Percentiles rank a stretch among this genome's conserved stretches.
These are phyloP conservation scores for Scopus umbretta DNA, from an alignment of 2,113 vertebrate species.

Conservation along the genomic window DNA sequence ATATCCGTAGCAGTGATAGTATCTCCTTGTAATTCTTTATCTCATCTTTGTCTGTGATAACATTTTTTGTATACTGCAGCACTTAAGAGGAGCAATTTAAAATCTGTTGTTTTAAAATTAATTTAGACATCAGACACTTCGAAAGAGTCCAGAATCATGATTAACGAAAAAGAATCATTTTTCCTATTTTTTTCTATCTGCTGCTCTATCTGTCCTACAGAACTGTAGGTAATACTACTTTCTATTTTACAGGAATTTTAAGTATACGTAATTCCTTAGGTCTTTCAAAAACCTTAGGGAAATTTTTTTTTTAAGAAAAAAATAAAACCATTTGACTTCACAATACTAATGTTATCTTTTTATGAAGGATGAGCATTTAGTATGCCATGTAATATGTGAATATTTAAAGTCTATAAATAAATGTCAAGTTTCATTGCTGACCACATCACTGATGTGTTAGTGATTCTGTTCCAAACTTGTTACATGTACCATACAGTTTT, in stretches of 20 bases:
- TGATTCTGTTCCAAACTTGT: neutral
- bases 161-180: neutral
- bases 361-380: neutral
- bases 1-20: neutral
- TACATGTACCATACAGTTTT: neutral
- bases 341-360: neutral
- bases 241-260: neutral
- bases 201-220: neutral
- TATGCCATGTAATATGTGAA: neutral
- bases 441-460: neutral
- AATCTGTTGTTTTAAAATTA: neutral
- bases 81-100: neutral
- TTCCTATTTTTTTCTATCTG: neutral
- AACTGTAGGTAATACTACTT: neutral
- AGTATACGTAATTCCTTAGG: neutral
- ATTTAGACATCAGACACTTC: neutral
- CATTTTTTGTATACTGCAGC: neutral
- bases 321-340: neutral
- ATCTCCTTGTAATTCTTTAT: neutral
- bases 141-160: neutral
- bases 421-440: neutral
- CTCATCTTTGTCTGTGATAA: neutral
- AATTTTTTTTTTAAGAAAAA: neutral
- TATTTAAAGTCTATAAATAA: neutral
- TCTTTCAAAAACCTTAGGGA: neutral